Conservation (phyloP, 2,888 invertebrate species). For the Drosophila longiperda region DNA sequence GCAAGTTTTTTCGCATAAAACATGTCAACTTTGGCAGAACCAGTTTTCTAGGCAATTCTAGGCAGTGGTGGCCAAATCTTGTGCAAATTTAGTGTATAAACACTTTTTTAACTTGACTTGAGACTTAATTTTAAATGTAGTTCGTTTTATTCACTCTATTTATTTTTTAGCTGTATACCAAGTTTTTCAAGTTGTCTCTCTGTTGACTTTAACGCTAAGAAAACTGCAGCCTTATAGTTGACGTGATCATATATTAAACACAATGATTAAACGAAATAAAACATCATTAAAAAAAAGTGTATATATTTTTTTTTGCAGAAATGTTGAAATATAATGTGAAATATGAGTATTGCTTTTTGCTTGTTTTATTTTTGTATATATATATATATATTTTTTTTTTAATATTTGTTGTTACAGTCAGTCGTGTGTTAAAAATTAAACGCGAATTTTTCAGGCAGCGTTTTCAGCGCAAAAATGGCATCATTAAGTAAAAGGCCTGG, state of each 20-base stretch:
- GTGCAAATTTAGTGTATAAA: too few relatives aligned
- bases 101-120: background rate
- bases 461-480: slow-evolving; percentile 77
- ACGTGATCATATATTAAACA: background rate
- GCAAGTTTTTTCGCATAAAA: background rate
- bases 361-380: slow-evolving; percentile 25
- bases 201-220: background rate
- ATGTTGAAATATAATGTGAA: slow-evolving; percentile 35
- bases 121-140: background rate
- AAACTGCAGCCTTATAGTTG: background rate
- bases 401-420: slow-evolving; percentile 70
- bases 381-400: slow-evolving; percentile 6
- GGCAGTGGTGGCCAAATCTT: background rate
- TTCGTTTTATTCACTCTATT: background rate
- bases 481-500: slow-evolving; percentile 76
- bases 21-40: background rate
- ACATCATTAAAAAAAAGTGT: background rate
- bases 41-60: background rate
- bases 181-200: background rate
- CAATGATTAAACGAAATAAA: background rate
- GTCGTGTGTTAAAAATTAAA: slow-evolving; percentile 78
- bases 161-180: background rate
- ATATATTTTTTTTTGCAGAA: slow-evolving; percentile 4
- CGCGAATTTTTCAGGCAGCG: slow-evolving; percentile 73
- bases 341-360: slow-evolving; percentile 39